Evolutionary conservation across 2,797 vertebrate genomes (phyloP).

Genomic region (Philypnodon macrostomus): DNA sequence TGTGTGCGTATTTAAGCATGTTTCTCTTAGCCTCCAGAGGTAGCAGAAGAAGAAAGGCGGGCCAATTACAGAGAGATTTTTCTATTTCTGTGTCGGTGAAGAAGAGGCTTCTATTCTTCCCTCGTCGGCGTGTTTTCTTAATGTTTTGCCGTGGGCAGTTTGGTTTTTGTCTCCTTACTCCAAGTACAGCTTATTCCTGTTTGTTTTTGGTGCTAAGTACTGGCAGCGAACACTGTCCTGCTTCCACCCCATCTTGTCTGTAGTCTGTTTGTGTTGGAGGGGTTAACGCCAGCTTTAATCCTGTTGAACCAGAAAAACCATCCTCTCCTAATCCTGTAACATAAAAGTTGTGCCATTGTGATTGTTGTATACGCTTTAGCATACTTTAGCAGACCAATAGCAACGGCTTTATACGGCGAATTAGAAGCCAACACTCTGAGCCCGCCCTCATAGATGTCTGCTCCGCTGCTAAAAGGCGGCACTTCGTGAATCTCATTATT

Average conservation of each 20-base stretch:
- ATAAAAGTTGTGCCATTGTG: slow-evolving; percentile 40
- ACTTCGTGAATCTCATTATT: slow-evolving; percentile 25
- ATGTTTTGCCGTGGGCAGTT: slow-evolving; percentile 25
- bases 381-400: slow-evolving; percentile 5
- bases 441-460: slow-evolving; percentile 11
- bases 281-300: slow-evolving; percentile 57
- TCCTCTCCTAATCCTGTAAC: slow-evolving; percentile 55
- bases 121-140: slow-evolving; percentile 18
- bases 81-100: slow-evolving; percentile 30
- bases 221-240: slow-evolving; percentile 15
- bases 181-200: slow-evolving; percentile 37
- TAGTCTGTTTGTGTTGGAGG: slow-evolving; percentile 24
- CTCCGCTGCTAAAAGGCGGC: background rate
- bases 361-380: slow-evolving; percentile 3
- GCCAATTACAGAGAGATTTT: slow-evolving; percentile 43
- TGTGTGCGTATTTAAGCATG: slow-evolving; percentile 8
- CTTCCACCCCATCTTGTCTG: slow-evolving; percentile 15
- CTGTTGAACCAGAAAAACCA: slow-evolving; percentile 54
- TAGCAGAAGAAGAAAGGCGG: slow-evolving; percentile 23
- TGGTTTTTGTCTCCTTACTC: slow-evolving; percentile 26
- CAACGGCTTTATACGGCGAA: slow-evolving; percentile 18
- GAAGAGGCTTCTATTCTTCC: slow-evolving; percentile 20
- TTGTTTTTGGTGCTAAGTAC: slow-evolving; percentile 23
- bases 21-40: slow-evolving; percentile 17
- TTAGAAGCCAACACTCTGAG: slow-evolving; percentile 3